Conservation (phyloP, 2,888 invertebrate genomes). For the Andrena marginata region DNA sequence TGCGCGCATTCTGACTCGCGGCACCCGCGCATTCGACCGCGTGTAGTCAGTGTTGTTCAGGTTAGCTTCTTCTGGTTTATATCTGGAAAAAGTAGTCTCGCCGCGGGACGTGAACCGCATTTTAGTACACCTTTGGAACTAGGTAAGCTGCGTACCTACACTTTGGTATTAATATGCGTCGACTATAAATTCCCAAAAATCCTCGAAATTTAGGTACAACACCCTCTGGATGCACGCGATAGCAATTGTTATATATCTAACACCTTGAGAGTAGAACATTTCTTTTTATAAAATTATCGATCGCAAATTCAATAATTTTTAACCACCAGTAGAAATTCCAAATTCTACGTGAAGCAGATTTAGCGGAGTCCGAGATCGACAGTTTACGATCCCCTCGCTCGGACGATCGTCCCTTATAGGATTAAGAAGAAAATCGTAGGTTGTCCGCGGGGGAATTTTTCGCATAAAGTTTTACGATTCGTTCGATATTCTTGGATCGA, state of each 20-base stretch:
- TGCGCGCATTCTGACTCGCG: constrained; percentile 68
- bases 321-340: too few relatives aligned
- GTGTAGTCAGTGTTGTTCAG: constrained; percentile 60
- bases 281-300: too few relatives aligned
- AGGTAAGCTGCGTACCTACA: constrained; percentile 25
- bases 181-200: neutral
- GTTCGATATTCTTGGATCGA: neutral
- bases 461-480: constrained; percentile 11
- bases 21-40: constrained; percentile 76
- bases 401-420: neutral
- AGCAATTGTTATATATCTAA: neutral
- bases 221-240: neutral
- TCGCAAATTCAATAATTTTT: too few relatives aligned
- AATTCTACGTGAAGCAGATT: too few relatives aligned
- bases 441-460: neutral
- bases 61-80: constrained; percentile 60
- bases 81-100: constrained; percentile 56
- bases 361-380: neutral
- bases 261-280: too few relatives aligned
- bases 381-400: neutral
- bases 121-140: constrained; percentile 17
- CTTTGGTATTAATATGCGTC: constrained; percentile 13
- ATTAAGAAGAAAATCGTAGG: constrained; percentile 2
- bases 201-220: neutral
- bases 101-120: constrained; percentile 37